Conservation (phyloP, 2,888 invertebrate genomes). For the Dynastes maya region DNA sequence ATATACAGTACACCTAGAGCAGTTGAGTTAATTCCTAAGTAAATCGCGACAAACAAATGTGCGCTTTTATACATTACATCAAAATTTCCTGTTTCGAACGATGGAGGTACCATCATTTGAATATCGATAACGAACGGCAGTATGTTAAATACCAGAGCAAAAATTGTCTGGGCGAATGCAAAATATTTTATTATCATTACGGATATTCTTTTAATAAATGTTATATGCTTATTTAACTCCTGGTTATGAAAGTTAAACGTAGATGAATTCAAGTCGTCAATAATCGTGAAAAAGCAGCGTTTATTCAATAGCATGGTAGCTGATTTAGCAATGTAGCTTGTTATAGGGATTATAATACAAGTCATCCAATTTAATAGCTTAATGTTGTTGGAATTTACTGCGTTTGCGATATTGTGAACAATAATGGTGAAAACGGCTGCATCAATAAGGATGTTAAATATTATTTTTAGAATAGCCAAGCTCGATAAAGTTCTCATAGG, state of each 20-base stretch:
- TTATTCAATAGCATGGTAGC: background rate
- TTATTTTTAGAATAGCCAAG: background rate
- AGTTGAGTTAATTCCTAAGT: slow-evolving; percentile 1
- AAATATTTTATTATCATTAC: slow-evolving; percentile 6
- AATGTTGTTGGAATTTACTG: background rate
- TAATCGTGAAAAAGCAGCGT: background rate
- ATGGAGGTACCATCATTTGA: slow-evolving; percentile 15
- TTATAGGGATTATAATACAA: slow-evolving; percentile 5
- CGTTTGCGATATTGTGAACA: slow-evolving; percentile 10
- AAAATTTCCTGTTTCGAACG: slow-evolving; percentile 3
- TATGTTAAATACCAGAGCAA: slow-evolving; percentile 12
- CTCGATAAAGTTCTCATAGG: background rate
- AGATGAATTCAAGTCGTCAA: background rate
- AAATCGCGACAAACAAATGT: slow-evolving; percentile 3
- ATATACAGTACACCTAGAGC: slow-evolving; percentile 12
- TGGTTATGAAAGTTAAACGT: background rate
- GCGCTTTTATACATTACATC: background rate
- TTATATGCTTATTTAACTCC: slow-evolving; percentile 5
- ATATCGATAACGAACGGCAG: background rate
- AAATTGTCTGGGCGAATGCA: slow-evolving; percentile 13
- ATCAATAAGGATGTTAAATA: slow-evolving; percentile 2
- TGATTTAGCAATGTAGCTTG: slow-evolving; percentile 9
- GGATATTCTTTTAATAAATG: background rate
- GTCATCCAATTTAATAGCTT: slow-evolving; percentile 19
- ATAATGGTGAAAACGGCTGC: background rate